phyloP scores from a whole-genome alignment of 2,113 vertebrate species.

The Vanacampus margaritifer region DNA sequence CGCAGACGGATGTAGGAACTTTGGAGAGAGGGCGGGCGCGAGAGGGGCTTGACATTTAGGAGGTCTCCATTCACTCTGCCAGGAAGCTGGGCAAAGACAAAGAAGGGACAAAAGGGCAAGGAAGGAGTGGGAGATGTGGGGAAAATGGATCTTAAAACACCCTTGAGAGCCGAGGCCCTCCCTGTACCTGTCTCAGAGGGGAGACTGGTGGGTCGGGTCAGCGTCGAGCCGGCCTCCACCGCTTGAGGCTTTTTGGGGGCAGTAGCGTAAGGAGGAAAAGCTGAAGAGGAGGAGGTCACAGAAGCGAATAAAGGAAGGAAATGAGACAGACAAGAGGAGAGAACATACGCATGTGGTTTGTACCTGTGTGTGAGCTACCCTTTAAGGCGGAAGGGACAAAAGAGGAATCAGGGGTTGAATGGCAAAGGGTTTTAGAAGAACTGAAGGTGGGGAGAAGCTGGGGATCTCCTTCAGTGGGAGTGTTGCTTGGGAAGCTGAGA shows the following conservation, averaged over 20 bases:
- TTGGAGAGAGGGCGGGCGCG: conserved; percentile 50
- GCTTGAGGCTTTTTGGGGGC: conserved; percentile 28
- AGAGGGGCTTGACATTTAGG: conserved; percentile 58
- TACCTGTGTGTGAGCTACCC: conserved; percentile 51
- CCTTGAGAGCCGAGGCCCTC: neutral
- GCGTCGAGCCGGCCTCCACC: conserved; percentile 35
- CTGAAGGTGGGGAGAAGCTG: conserved; percentile 20
- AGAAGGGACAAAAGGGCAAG: neutral
- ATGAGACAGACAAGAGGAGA: neutral
- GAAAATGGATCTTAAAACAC: neutral
- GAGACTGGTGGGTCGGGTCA: conserved; percentile 68
- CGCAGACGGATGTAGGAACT: conserved; percentile 35
- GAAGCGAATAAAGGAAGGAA: conserved; percentile 5
- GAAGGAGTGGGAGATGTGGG: neutral
- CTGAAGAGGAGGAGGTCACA: conserved; percentile 36
- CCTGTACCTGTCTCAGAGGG: conserved; percentile 72
- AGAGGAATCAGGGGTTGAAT: conserved; percentile 28
- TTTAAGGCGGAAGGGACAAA: conserved; percentile 13
- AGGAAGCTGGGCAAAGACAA: conserved; percentile 57
- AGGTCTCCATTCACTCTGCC: conserved; percentile 75
- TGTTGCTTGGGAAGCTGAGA: conserved; percentile 52
- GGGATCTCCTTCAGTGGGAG: conserved; percentile 37
- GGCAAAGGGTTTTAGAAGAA: conserved; percentile 30
- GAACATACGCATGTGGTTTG: neutral
- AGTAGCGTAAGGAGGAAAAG: conserved; percentile 23